Evolutionary conservation across 2,113 vertebrate genomes (phyloP), one percentile per base, ranked within the genome.

Genomic region (Hepsetus odoe): DNA sequence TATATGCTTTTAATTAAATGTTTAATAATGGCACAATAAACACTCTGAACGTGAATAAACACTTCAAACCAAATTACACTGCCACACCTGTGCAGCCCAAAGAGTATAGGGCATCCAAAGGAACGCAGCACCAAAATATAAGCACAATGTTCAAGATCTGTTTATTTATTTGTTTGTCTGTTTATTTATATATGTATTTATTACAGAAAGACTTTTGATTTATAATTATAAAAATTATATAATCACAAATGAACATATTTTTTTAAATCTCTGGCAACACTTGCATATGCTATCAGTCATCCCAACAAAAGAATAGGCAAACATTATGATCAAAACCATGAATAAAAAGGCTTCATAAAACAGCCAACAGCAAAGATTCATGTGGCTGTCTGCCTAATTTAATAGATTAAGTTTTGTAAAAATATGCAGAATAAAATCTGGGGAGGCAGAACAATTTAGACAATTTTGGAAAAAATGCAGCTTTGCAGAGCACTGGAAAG

Each of bases 361-460:
- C 40, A 80, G 79, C 84, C 82, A 46, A 73, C 80, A 30, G 71
- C 82, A 80, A 82, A 68, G 79, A 87, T 87, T 85, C 80, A 83
- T 87, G 79, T 72, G 84, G 68, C 69, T 68, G 84, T 78, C 88
- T 88, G 85, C 82, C 66, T 79, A 81, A 90, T 90, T 87, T 85
- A 86, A 88, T 88, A 88, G 82, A 91, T 89, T 71, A 89, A 91
- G 87, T 90, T 90, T 76, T 64, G 22, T n/a, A 89, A 91, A 90
- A 91, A 90, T 87, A 80, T 89, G 89, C 82, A 84, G 86, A 88
- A 88, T 89, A 86, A 90, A 88, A 91, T 87, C 38, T 79, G 85
- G 87, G 59, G 38, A 62, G 62, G 85, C 46, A 70, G 84, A 81
- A 85, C 85, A 76, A 88, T 89, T 90, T 91, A 90, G 89, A 87